Percentiles rank a stretch among this genome's conserved stretches.
phyloP scores from a whole-genome alignment of 2,888 invertebrate genomes.

The Rhagophthalmus giganteus region DNA sequence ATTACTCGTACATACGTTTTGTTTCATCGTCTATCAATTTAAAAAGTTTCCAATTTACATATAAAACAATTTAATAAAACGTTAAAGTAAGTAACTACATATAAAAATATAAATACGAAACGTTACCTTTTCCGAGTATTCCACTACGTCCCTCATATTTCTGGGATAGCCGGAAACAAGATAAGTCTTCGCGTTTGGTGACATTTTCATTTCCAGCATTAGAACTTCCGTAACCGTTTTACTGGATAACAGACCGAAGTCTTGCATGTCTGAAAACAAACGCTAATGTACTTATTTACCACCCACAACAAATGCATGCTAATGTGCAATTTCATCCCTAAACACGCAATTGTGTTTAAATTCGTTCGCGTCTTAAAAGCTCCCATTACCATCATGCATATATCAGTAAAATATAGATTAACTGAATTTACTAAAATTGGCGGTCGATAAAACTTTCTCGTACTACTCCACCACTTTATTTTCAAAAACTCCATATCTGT shows the following conservation, averaged over 20 bases:
- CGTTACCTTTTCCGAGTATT: constrained; percentile 85
- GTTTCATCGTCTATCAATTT: too few species aligned
- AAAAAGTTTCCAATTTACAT: too few species aligned
- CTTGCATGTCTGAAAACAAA: constrained; percentile 73
- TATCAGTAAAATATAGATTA: neutral
- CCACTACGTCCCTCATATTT: constrained; percentile 89
- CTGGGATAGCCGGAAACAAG: constrained; percentile 88
- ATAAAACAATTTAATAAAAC: too few species aligned
- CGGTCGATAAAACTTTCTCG: too few species aligned
- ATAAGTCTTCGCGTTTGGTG: constrained; percentile 83
- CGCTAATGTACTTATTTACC: constrained; percentile 13
- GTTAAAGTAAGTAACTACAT: too few species aligned
- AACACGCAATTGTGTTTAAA: constrained; percentile 26
- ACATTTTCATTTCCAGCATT: constrained; percentile 93
- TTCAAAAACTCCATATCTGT: too few species aligned
- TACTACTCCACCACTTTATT: too few species aligned
- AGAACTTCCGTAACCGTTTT: constrained; percentile 87
- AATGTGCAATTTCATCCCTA: constrained; percentile 23
- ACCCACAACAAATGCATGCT: constrained; percentile 16
- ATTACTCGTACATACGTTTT: too few species aligned
- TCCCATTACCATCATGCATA: too few species aligned
- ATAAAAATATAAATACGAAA: neutral
- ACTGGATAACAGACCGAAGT: constrained; percentile 82
- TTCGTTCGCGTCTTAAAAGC: constrained; percentile 5
- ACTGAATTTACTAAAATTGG: neutral